Evolutionary conservation across 2,888 invertebrate genomes (phyloP).

Genomic region (Gortyna flavago): DNA sequence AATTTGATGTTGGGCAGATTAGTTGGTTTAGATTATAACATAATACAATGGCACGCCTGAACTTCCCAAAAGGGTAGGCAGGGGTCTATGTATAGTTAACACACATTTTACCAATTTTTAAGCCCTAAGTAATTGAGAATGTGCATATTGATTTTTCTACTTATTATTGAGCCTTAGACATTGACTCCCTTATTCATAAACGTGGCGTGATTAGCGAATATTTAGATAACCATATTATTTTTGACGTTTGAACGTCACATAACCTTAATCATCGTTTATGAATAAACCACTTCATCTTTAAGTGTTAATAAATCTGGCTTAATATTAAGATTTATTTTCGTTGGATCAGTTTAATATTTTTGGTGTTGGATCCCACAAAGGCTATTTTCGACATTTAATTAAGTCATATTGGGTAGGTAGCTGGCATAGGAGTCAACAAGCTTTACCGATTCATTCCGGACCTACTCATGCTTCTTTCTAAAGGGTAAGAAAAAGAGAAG

Average conservation of each 20-base stretch:
- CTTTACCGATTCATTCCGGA: too few relatives aligned
- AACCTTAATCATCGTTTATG: neutral
- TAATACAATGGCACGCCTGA: neutral
- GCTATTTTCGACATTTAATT: neutral
- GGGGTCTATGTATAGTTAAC: neutral
- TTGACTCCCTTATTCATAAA: too few relatives aligned
- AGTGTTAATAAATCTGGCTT: neutral
- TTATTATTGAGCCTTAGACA: too few relatives aligned
- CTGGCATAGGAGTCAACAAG: neutral
- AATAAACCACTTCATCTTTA: neutral
- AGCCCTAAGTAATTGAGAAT: neutral
- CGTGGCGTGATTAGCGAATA: neutral
- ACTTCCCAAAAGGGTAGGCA: neutral
- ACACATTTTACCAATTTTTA: neutral
- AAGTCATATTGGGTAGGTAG: neutral
- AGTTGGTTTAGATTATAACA: slow-evolving; percentile 17
- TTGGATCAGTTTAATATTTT: too few relatives aligned
- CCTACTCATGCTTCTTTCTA: neutral
- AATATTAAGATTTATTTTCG: too few relatives aligned
- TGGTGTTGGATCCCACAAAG: too few relatives aligned
- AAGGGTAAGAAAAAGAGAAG: neutral
- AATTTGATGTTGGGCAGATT: slow-evolving; percentile 35
- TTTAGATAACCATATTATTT: neutral
- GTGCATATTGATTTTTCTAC: too few relatives aligned
- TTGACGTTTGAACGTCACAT: neutral